Percentiles rank a stretch among this genome's conserved stretches.
phyloP scores from a whole-genome alignment of 2,113 vertebrate genomes.

The Aldabrachelys gigantea region DNA sequence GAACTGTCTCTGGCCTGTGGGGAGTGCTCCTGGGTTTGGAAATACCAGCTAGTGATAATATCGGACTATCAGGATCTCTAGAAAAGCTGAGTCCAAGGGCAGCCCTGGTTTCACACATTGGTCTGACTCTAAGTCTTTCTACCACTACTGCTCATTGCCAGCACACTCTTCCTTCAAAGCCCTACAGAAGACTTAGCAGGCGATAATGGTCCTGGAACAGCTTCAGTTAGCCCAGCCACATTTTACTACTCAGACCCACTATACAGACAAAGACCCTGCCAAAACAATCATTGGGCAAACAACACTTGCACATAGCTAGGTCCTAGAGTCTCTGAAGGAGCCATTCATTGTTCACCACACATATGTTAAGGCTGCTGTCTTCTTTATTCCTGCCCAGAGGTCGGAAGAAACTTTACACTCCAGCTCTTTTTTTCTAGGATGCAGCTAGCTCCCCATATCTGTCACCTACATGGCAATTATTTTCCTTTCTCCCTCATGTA shows the following conservation, averaged over 20 bases:
- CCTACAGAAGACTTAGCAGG: not conserved
- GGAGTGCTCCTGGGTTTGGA: not conserved
- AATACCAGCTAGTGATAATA: not conserved
- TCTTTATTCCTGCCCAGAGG: not conserved
- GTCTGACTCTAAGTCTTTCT: not conserved
- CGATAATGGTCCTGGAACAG: not conserved
- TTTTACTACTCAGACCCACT: not conserved
- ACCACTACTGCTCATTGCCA: not conserved
- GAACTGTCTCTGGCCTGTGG: not conserved
- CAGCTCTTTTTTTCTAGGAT: not conserved
- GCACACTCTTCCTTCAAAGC: not conserved
- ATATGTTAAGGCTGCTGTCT: not conserved
- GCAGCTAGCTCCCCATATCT: not conserved
- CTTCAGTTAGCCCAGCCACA: not conserved
- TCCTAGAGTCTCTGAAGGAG: not conserved
- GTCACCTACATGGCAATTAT: not conserved
- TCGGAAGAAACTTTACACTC: not conserved
- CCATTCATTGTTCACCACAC: not conserved
- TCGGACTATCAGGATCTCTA: not conserved
- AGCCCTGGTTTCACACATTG: not conserved
- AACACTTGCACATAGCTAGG: not conserved
- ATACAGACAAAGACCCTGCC: not conserved
- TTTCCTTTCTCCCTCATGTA: not conserved
- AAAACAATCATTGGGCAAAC: not conserved
- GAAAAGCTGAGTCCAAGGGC: not conserved